Conservation (phyloP, 2,797 vertebrate species). For the Enteromius anoplus region DNA sequence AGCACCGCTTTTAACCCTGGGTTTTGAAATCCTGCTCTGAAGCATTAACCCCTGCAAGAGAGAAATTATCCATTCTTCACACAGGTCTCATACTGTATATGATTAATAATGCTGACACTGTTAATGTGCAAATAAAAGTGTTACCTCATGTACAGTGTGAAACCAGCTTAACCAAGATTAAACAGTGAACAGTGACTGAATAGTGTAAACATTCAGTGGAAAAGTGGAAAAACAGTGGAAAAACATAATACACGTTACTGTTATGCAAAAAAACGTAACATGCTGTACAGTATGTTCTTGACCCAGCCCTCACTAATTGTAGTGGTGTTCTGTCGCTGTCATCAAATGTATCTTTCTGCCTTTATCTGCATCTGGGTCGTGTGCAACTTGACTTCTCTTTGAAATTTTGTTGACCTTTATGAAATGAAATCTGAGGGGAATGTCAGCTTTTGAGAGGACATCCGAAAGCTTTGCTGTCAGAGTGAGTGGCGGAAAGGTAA, state of each 20-base stretch:
- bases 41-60: not conserved
- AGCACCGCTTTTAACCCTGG: not conserved
- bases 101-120: not conserved
- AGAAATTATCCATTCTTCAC: not conserved
- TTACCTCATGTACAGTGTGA: not conserved
- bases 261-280: no score
- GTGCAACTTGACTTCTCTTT: not conserved
- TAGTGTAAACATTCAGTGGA: no score
- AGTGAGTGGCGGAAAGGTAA: not conserved
- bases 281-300: not conserved
- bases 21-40: not conserved
- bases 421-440: not conserved
- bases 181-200: no score
- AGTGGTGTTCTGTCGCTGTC: not conserved
- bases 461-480: not conserved
- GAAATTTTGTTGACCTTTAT: constrained; percentile 9
- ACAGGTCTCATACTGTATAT: not conserved
- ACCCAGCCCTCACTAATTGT: not conserved
- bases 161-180: not conserved
- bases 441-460: not conserved
- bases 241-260: no score
- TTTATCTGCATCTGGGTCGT: not conserved
- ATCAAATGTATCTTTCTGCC: not conserved
- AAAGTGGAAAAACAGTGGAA: no score
- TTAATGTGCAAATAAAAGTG: not conserved